Conservation (phyloP, 2,888 invertebrate genomes). For the Crioceris asparagi region DNA sequence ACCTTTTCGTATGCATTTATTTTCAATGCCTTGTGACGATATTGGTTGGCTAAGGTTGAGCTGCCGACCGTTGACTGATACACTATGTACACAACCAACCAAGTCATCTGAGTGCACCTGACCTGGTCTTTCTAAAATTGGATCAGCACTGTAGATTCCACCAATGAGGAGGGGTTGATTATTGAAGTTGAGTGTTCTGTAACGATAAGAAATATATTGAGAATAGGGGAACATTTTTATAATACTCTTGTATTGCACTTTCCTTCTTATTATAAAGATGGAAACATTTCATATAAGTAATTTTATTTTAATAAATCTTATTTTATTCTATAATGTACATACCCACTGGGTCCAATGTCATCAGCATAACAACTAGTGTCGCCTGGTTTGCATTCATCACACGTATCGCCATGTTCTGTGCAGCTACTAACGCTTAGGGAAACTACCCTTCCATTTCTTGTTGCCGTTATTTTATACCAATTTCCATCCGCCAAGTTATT, state of each 20-base stretch:
- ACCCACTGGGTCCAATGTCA: slow-evolving; percentile 83
- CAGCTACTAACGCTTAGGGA: slow-evolving; percentile 74
- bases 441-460: slow-evolving; percentile 78
- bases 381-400: slow-evolving; percentile 76
- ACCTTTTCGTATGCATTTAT: slow-evolving; percentile 65
- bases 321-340: slow-evolving; percentile 33
- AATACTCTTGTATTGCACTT: too few species aligned
- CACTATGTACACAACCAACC: slow-evolving; percentile 87
- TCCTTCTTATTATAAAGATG: too few species aligned
- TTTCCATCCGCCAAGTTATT: slow-evolving; percentile 70
- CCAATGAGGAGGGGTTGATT: slow-evolving; percentile 78
- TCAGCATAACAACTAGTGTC: slow-evolving; percentile 75
- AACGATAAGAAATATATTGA: slow-evolving; percentile 36
- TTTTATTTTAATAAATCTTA: too few species aligned
- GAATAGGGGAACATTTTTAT: too few species aligned
- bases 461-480: slow-evolving; percentile 89
- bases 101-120: slow-evolving; percentile 89
- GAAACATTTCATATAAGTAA: too few species aligned
- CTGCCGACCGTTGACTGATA: slow-evolving; percentile 75
- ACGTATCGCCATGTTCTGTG: slow-evolving; percentile 75
- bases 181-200: slow-evolving; percentile 82
- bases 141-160: slow-evolving; percentile 74
- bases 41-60: slow-evolving; percentile 72
- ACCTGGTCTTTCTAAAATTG: slow-evolving; percentile 77
- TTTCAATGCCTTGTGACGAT: slow-evolving; percentile 58